phyloP scores from a whole-genome alignment of 1,140 invertebrate species.

The Brachionus manjavacas region DNA sequence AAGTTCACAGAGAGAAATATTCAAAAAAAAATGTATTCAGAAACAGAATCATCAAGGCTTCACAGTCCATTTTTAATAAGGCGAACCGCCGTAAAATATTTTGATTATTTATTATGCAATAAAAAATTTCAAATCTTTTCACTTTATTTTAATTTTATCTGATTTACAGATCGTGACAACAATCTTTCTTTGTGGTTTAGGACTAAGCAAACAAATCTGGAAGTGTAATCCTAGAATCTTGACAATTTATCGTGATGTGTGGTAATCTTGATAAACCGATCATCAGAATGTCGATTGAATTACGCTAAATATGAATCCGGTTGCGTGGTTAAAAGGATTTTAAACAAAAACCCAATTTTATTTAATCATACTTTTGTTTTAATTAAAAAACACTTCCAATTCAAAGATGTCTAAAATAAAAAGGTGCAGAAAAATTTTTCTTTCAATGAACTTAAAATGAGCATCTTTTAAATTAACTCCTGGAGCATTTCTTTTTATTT shows the following conservation, averaged over 20 bases:
- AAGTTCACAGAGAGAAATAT: slow-evolving; percentile 5
- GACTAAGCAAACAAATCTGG: not conserved
- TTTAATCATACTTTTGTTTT: not conserved
- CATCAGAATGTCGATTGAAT: not conserved
- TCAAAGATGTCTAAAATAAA: not conserved
- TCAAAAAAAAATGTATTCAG: not conserved
- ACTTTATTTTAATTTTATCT: not conserved
- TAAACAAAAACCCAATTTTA: not conserved
- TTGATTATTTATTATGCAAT: not conserved
- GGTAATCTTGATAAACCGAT: not conserved
- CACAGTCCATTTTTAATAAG: not conserved
- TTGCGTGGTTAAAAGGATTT: not conserved
- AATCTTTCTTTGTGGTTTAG: not conserved
- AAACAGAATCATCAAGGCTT: not conserved
- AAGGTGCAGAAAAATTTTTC: not conserved
- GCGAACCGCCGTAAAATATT: not conserved
- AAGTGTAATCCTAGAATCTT: not conserved
- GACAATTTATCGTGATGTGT: not conserved
- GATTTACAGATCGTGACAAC: not conserved
- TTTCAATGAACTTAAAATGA: not conserved
- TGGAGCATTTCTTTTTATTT: not conserved
- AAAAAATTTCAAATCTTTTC: not conserved
- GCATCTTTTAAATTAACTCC: no score
- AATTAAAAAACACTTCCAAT: not conserved
- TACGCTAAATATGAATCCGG: not conserved